A percentile compares a stretch with the other conserved stretches of the same genome.
Conservation (phyloP, 2,888 invertebrate species). For the Trachelus iudaicus region DNA sequence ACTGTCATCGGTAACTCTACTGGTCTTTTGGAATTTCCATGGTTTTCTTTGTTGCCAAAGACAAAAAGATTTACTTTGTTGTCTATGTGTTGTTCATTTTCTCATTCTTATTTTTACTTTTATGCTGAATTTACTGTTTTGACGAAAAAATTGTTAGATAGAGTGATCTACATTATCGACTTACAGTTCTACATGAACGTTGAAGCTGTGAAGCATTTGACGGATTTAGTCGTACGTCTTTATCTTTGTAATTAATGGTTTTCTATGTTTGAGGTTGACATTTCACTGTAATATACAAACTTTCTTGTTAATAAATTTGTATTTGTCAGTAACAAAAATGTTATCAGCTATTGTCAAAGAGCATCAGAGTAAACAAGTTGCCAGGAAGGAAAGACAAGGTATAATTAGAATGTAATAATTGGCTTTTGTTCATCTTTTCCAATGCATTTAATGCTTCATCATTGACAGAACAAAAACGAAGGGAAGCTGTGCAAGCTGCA, state of each 20-base stretch:
- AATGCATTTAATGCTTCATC: not conserved
- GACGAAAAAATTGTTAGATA: no score
- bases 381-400: conserved; percentile 87
- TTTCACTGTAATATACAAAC: not conserved
- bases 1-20: no score
- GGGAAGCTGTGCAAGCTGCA: conserved; percentile 93
- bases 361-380: conserved; percentile 83
- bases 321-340: conserved; percentile 69
- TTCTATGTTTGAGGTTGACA: not conserved
- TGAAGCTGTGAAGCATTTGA: not conserved
- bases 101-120: no score
- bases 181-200: no score
- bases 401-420: conserved; percentile 20
- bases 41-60: no score
- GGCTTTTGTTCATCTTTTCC: not conserved
- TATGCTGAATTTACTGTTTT: no score
- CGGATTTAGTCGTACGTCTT: not conserved
- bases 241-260: not conserved
- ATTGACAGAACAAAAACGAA: conserved; percentile 85
- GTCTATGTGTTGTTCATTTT: no score
- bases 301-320: not conserved
- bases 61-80: no score
- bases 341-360: conserved; percentile 88
- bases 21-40: no score
- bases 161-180: no score